These are phyloP conservation scores for Sinopyrophorus schimmeli DNA, from an alignment of 2,888 invertebrate genomes.

Conservation along the genomic window DNA sequence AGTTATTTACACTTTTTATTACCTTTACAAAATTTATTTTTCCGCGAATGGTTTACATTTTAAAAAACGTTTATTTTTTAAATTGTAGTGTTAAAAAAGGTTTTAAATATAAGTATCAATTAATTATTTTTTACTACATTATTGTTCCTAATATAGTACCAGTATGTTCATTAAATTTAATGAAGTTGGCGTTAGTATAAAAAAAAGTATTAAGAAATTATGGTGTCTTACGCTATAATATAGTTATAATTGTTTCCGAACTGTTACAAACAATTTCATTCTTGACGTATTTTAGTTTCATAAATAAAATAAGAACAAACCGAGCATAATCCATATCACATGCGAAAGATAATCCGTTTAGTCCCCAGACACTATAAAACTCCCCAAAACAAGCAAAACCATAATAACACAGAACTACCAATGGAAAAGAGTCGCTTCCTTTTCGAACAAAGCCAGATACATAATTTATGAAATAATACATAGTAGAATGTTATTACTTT, in stretches of 20 bases:
- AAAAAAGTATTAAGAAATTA: background rate
- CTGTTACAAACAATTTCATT: conserved; percentile 17
- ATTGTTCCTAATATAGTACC: no score
- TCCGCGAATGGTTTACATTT: no score
- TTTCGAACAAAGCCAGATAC: conserved; percentile 30
- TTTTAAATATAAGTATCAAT: no score
- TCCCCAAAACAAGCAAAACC: conserved; percentile 34
- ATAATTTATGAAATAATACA: conserved; percentile 35
- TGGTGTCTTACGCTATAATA: background rate
- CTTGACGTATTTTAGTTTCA: conserved; percentile 8
- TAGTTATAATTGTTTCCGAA: conserved; percentile 22
- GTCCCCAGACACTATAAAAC: conserved; percentile 35
- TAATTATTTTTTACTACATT: no score
- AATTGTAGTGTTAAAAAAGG: no score
- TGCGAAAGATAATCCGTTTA: conserved; percentile 34
- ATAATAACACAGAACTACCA: conserved; percentile 31
- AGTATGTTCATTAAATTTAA: no score
- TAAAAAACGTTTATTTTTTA: no score
- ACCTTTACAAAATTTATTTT: no score
- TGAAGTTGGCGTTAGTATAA: no score
- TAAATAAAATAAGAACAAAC: conserved; percentile 28
- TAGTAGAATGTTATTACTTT: conserved; percentile 28
- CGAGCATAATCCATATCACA: conserved; percentile 32
- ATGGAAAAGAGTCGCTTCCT: conserved; percentile 27
- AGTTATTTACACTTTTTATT: no score